Evolutionary conservation across 2,888 invertebrate species (phyloP), one percentile per base, ranked within the genome.

Genomic region (Drosophila affinis): DNA sequence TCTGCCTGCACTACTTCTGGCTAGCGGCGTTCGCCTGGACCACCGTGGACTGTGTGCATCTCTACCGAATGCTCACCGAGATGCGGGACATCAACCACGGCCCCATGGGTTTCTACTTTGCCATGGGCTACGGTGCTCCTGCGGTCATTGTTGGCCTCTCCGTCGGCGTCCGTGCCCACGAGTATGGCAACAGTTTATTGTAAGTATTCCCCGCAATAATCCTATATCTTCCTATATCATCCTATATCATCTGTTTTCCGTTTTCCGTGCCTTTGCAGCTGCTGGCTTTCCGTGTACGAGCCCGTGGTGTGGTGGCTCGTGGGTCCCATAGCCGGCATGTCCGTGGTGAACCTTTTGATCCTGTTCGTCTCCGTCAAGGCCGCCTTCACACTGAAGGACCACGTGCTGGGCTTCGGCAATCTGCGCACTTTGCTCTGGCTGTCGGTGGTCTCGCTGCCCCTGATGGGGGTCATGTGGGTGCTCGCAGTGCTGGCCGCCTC

Each of bases 11-110:
- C 93, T 98, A 98, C 93, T 95, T 97, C 91, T 98, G 98, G 97
- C 93, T 98, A 89, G 95, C 96, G 32, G 95, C 97, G 14, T 97
- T 98, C 89, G 96, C 96, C 21, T 99, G 99, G 99, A 95, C 96
- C 84, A 95, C 98, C 79, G 96, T 98, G 60, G 98, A 98, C 92
- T 97, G 97, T 34, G 94, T 98, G 81, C 98, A 99, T 92, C 93
- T 98, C 64, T 97, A 98, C 90, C 94, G 99, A 52, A 97, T 98
- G 95, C 93, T 99, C 79, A 97, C 98, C 3, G 98, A 98, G 93
- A 96, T 98, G 94, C 94, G 98, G 4, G 98, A 98, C 92, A 98
- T 99, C 54, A 98, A 99, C 93, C 97, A 98, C 91, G 98, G 98
- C 5, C 96, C 97, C 44, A 97, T 98, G 96, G 94, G 95, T 68